Percentiles rank a stretch among this genome's conserved stretches.
Evolutionary conservation across 2,888 invertebrate genomes (phyloP).

Genomic region (Microctonus aethiopoides): DNA sequence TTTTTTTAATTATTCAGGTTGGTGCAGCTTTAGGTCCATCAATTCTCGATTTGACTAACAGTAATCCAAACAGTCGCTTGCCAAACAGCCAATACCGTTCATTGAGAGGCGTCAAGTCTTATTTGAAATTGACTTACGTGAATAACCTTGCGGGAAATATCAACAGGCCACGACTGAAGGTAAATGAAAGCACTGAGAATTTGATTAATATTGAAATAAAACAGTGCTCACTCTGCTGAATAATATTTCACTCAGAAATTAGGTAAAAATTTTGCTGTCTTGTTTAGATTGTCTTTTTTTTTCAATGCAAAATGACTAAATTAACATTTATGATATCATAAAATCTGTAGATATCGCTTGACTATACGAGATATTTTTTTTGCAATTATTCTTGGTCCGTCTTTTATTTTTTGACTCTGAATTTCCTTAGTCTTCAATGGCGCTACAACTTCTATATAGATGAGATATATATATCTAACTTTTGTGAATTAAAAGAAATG

Average conservation of each 20-base stretch:
- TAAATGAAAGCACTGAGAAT: slow-evolving; percentile 61
- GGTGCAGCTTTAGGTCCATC: slow-evolving; percentile 86
- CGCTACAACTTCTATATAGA: neutral
- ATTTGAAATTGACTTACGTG: slow-evolving; percentile 62
- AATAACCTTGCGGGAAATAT: slow-evolving; percentile 56
- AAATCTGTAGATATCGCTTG: neutral
- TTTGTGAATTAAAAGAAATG: neutral
- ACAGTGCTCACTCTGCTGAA: slow-evolving; percentile 58
- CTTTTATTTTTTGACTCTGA: slow-evolving; percentile 6
- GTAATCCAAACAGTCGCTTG: slow-evolving; percentile 84
- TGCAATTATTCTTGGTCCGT: neutral
- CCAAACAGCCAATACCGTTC: slow-evolving; percentile 84
- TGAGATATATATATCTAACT: neutral
- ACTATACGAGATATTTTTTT: neutral
- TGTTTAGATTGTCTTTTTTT: neutral
- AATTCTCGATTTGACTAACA: slow-evolving; percentile 83
- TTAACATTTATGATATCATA: neutral
- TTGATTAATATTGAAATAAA: slow-evolving; percentile 59
- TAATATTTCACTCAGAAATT: slow-evolving; percentile 1
- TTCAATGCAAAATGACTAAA: neutral
- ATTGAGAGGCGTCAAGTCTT: slow-evolving; percentile 70
- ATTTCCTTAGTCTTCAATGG: neutral
- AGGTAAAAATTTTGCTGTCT: neutral
- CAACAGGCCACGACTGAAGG: slow-evolving; percentile 60
- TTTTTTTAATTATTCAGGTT: slow-evolving; percentile 70